Conservation (phyloP, 2,888 invertebrate genomes). For the Allacma fusca region DNA sequence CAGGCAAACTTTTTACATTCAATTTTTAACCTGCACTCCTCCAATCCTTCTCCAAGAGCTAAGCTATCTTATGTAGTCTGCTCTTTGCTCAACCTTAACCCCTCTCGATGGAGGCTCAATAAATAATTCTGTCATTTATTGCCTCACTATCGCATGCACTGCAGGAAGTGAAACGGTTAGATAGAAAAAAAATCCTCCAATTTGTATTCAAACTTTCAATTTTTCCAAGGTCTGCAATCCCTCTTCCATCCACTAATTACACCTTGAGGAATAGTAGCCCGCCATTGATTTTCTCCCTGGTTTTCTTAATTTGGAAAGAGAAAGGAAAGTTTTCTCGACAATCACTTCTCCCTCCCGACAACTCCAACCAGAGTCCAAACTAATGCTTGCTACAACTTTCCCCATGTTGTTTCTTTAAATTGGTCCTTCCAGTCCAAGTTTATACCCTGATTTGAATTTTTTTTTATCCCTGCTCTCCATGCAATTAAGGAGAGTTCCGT, state of each 20-base stretch:
- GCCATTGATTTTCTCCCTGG: no score
- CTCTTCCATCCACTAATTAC: neutral
- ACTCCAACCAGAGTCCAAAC: no score
- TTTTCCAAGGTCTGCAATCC: neutral
- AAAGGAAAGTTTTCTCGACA: neutral
- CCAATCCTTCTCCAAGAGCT: neutral
- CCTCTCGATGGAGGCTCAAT: slow-evolving; percentile 3
- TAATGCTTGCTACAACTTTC: no score
- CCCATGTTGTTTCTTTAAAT: no score
- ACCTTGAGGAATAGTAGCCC: slow-evolving; percentile 21
- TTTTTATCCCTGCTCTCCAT: slow-evolving; percentile 4
- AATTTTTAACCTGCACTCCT: slow-evolving; percentile 11
- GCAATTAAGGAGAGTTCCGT: slow-evolving; percentile 39
- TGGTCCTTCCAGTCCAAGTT: no score
- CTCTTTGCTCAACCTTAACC: neutral
- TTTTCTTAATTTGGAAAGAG: neutral
- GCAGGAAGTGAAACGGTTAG: neutral
- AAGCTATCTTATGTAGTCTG: neutral
- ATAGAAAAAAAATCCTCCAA: slow-evolving; percentile 11
- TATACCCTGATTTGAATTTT: no score
- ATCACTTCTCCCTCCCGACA: neutral
- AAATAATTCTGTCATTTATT: slow-evolving; percentile 22
- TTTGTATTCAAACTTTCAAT: slow-evolving; percentile 6
- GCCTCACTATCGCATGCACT: neutral
- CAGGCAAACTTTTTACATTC: neutral